phyloP scores from a whole-genome alignment of 2,888 invertebrate genomes.

The Allolobophora icterica region DNA sequence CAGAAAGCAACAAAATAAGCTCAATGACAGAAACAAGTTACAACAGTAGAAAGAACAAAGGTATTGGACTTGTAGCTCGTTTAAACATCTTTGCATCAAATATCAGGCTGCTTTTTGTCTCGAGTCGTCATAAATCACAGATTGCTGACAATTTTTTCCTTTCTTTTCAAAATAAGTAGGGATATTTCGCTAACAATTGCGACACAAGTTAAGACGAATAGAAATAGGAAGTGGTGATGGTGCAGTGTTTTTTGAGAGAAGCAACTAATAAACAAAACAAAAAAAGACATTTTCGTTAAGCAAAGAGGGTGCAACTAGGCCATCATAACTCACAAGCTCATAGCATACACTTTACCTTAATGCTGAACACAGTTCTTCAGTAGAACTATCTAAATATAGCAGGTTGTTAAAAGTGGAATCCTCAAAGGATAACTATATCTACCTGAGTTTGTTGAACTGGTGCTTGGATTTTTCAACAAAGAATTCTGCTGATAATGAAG shows the following conservation, averaged over 20 bases:
- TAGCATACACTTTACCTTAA: background rate
- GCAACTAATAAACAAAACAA: background rate
- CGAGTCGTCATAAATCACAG: background rate
- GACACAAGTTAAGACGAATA: background rate
- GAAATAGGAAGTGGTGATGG: background rate
- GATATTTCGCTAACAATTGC: background rate
- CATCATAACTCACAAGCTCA: background rate
- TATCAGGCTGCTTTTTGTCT: background rate
- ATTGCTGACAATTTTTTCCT: background rate
- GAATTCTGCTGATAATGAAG: conserved; percentile 30
- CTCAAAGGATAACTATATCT: background rate
- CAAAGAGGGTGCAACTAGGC: background rate
- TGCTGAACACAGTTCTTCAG: background rate
- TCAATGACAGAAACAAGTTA: too few relatives aligned
- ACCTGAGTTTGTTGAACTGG: background rate
- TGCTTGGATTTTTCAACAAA: background rate
- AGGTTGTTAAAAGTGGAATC: background rate
- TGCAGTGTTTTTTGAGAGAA: background rate
- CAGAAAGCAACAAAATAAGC: too few relatives aligned
- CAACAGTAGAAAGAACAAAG: too few relatives aligned
- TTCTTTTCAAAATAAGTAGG: background rate
- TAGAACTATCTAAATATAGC: background rate
- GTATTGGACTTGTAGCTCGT: too few relatives aligned
- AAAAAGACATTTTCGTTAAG: background rate
- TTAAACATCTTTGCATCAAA: background rate